A percentile compares a stretch with the other conserved stretches of the same genome.
These are phyloP conservation scores for Girardia tigrina DNA, from an alignment of 2,888 invertebrate genomes.

Conservation along the genomic window DNA sequence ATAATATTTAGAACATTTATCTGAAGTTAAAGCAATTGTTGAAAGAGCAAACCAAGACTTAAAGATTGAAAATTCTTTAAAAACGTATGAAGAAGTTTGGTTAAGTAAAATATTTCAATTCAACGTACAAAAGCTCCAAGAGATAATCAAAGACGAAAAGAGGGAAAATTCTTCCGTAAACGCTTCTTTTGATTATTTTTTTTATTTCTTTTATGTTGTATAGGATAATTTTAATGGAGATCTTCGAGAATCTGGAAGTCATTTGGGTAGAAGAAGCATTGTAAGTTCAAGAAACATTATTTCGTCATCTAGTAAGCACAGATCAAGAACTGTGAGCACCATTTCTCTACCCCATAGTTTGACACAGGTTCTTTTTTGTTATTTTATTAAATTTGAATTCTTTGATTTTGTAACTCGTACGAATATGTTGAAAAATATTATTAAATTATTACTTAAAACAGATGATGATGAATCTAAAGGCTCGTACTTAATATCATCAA, in stretches of 20 bases:
- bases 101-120: slow-evolving; percentile 49
- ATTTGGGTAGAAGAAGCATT: background rate
- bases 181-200: too few species aligned
- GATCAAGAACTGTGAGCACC: background rate
- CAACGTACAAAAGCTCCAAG: background rate
- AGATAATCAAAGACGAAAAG: background rate
- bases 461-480: too few species aligned
- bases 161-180: background rate
- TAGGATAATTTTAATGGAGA: background rate
- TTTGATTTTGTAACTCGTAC: too few species aligned
- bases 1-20: slow-evolving; percentile 44
- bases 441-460: too few species aligned
- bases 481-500: too few species aligned
- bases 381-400: background rate
- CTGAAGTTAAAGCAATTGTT: slow-evolving; percentile 49
- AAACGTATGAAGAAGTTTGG: slow-evolving; percentile 51
- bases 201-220: too few species aligned
- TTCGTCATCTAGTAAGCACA: background rate
- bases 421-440: too few species aligned
- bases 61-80: slow-evolving; percentile 47
- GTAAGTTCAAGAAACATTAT: background rate
- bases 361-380: too few species aligned
- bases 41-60: slow-evolving; percentile 49
- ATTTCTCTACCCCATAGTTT: background rate
- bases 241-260: background rate